These are phyloP conservation scores for Acinonyx jubatus DNA, from an alignment of 2,113 vertebrate genomes.

Conservation along the genomic window DNA sequence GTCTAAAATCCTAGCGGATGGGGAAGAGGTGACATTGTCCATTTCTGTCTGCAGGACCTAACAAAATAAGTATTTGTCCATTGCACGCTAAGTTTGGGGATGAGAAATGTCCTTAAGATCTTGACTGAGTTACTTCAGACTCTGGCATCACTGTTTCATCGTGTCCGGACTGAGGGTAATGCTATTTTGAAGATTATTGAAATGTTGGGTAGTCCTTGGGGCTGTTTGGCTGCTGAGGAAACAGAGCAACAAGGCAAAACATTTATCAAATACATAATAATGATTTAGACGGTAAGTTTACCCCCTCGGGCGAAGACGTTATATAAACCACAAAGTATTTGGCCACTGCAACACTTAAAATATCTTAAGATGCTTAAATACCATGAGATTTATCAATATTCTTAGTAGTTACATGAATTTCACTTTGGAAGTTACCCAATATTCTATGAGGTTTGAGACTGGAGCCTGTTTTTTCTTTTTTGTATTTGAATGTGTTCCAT, in stretches of 20 bases:
- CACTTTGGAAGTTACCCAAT: constrained; percentile 51
- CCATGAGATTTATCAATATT: constrained; percentile 59
- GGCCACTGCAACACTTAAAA: constrained; percentile 21
- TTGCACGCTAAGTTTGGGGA: background rate
- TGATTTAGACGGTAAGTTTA: constrained; percentile 33
- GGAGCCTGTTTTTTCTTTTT: constrained; percentile 55
- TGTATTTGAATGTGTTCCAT: constrained; percentile 1
- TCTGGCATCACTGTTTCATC: background rate
- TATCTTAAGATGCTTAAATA: constrained; percentile 60
- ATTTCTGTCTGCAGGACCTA: background rate
- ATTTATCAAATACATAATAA: constrained; percentile 36
- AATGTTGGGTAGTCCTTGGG: background rate
- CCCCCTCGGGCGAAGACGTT: constrained; percentile 47
- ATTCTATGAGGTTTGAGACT: constrained; percentile 40
- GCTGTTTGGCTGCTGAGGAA: background rate
- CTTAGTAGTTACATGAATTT: constrained; percentile 58
- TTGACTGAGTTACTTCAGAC: background rate
- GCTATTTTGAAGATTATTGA: constrained; percentile 35
- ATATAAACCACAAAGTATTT: constrained; percentile 38
- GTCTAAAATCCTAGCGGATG: background rate
- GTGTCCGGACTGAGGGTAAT: background rate
- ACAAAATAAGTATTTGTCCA: background rate
- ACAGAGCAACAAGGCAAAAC: background rate
- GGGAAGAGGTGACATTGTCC: background rate
- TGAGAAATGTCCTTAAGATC: constrained; percentile 13